Evolutionary conservation across 1,140 invertebrate species (phyloP).

Genomic region (Drosophila sp.): DNA sequence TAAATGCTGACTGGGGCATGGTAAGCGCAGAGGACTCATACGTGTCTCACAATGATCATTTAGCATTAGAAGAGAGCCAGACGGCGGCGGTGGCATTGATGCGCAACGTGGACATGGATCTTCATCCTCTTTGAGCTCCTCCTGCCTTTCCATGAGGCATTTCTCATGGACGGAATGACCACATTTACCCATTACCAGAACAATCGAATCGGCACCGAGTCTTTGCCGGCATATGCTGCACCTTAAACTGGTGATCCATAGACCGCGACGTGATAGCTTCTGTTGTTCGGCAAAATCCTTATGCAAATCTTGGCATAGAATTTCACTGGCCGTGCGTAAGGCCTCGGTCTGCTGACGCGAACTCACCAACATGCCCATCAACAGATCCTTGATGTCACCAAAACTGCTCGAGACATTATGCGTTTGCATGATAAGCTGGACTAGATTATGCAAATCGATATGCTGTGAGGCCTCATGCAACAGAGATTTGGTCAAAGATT

Average conservation of each 20-base stretch:
- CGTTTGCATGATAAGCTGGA: conserved; percentile 83
- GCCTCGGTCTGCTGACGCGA: conserved; percentile 83
- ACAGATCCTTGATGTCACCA: conserved; percentile 84
- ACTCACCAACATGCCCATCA: conserved; percentile 84
- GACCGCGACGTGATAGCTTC: conserved; percentile 56
- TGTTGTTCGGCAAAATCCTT: conserved; percentile 54
- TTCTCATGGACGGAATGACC: conserved; percentile 73
- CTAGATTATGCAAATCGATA: conserved; percentile 83
- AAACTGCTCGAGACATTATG: conserved; percentile 83
- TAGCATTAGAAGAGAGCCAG: not conserved
- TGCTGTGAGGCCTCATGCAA: conserved; percentile 84
- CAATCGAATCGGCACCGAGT: conserved; percentile 63
- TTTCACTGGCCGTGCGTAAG: conserved; percentile 72
- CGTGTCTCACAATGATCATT: conserved; percentile 17
- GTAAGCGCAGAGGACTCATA: conserved; percentile 36
- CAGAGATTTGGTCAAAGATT: conserved; percentile 80
- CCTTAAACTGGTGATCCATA: conserved; percentile 74
- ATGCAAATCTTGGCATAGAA: conserved; percentile 83
- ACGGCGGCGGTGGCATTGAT: not conserved
- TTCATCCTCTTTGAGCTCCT: not conserved
- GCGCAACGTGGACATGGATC: conserved; percentile 64
- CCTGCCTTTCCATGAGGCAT: conserved; percentile 52
- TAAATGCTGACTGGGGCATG: conserved; percentile 58
- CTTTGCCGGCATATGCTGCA: conserved; percentile 74
- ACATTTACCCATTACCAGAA: conserved; percentile 69